Evolutionary conservation across 2,888 invertebrate species (phyloP).

Genomic region (Allygus modestus): DNA sequence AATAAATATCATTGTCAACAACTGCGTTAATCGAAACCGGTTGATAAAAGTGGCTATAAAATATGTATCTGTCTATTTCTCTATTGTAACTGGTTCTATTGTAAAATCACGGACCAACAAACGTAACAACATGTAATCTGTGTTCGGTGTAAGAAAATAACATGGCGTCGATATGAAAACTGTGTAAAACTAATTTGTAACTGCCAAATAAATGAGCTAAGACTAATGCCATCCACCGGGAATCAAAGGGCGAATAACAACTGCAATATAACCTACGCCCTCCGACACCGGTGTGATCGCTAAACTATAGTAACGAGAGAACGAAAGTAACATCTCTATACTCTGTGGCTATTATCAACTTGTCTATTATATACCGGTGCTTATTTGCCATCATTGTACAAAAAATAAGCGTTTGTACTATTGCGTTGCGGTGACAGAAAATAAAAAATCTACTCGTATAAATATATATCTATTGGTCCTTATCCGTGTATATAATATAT

Average conservation of each 20-base stretch:
- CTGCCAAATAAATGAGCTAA: conserved; percentile 43
- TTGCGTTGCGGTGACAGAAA: conserved; percentile 54
- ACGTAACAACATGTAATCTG: conserved; percentile 40
- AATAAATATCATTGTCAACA: conserved; percentile 58
- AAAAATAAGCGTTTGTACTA: conserved; percentile 59
- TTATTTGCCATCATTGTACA: conserved; percentile 59
- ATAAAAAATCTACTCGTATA: conserved; percentile 54
- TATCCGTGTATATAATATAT: conserved; percentile 56
- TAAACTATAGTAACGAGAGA: conserved; percentile 46
- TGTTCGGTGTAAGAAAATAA: conserved; percentile 46
- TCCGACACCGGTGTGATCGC: background rate
- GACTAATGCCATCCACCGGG: conserved; percentile 14
- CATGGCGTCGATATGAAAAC: conserved; percentile 39
- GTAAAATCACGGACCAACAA: conserved; percentile 53
- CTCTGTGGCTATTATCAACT: conserved; percentile 54
- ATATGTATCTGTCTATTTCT: conserved; percentile 58
- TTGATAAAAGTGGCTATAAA: conserved; percentile 56
- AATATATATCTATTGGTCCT: conserved; percentile 56
- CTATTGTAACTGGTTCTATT: conserved; percentile 60
- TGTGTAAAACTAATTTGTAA: conserved; percentile 12
- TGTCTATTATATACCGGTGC: conserved; percentile 55
- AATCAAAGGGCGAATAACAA: conserved; percentile 24
- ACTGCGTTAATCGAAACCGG: conserved; percentile 50
- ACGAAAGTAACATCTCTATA: conserved; percentile 57
- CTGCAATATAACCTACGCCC: conserved; percentile 38